Evolutionary conservation across 2,113 vertebrate genomes (phyloP).

Genomic region (Lagopus leucura): DNA sequence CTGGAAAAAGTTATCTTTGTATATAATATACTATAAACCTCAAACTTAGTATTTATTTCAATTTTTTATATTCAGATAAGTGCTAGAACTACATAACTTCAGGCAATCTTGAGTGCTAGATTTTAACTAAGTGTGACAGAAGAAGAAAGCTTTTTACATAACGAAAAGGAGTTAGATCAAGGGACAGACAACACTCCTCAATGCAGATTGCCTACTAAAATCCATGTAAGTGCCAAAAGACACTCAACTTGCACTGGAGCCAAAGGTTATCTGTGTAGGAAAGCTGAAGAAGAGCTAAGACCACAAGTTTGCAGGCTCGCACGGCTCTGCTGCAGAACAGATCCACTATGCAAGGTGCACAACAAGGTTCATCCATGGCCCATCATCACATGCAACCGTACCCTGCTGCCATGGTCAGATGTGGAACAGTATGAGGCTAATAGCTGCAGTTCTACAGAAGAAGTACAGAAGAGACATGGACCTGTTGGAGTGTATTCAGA

Average conservation of each 20-base stretch:
- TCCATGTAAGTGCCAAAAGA: not conserved
- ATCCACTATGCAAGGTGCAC: not conserved
- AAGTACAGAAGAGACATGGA: too few species aligned
- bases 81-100: not conserved
- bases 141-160: not conserved
- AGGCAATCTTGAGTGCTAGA: not conserved
- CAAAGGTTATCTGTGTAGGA: not conserved
- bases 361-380: accelerated
- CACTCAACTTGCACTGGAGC: not conserved
- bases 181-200: not conserved
- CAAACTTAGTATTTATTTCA: not conserved
- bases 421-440: accelerated
- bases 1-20: not conserved
- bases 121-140: not conserved
- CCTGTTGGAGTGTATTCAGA: too few species aligned
- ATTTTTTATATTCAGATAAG: not conserved
- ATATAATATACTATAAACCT: not conserved
- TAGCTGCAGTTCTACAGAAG: not conserved
- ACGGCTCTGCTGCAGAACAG: accelerated
- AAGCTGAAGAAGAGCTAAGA: not conserved
- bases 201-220: not conserved
- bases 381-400: not conserved
- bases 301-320: not conserved
- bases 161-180: not conserved
- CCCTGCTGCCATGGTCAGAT: not conserved